These are phyloP conservation scores for Actinernus sp. DNA, from an alignment of 92 coral and sea anemone genomes.

Conservation along the genomic window DNA sequence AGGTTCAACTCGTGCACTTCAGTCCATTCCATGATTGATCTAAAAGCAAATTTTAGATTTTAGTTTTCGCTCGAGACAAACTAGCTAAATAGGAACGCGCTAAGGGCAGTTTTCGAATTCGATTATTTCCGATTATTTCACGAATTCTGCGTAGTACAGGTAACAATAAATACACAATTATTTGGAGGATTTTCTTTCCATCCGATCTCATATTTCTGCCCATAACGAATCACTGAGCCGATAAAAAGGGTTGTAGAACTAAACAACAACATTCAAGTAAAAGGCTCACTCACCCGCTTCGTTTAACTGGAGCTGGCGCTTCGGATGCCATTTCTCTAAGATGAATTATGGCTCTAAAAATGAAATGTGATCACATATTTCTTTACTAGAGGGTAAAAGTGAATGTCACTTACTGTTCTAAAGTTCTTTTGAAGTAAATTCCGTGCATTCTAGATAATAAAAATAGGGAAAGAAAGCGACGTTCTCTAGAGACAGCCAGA, in stretches of 20 bases:
- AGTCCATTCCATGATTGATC: neutral
- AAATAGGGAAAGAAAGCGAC: slow-evolving; percentile 15
- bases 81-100: too few relatives aligned
- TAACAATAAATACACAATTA: too few relatives aligned
- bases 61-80: neutral
- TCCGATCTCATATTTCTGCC: too few relatives aligned
- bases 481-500: neutral
- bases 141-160: too few relatives aligned
- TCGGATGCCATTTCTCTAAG: slow-evolving; percentile 11
- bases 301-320: slow-evolving; percentile 8
- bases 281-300: slow-evolving; percentile 8
- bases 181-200: too few relatives aligned
- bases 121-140: neutral
- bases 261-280: too few relatives aligned
- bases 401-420: slow-evolving; percentile 13
- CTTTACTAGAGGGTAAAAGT: too few relatives aligned
- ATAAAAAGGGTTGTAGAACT: too few relatives aligned
- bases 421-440: slow-evolving; percentile 10
- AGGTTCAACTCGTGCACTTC: neutral
- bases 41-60: neutral
- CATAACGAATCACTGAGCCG: too few relatives aligned
- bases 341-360: slow-evolving; percentile 1
- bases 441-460: slow-evolving; percentile 5
- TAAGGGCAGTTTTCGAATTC: too few relatives aligned
- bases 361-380: neutral